Conservation (phyloP, 2,797 vertebrate species). For the Pitangus sulphuratus region DNA sequence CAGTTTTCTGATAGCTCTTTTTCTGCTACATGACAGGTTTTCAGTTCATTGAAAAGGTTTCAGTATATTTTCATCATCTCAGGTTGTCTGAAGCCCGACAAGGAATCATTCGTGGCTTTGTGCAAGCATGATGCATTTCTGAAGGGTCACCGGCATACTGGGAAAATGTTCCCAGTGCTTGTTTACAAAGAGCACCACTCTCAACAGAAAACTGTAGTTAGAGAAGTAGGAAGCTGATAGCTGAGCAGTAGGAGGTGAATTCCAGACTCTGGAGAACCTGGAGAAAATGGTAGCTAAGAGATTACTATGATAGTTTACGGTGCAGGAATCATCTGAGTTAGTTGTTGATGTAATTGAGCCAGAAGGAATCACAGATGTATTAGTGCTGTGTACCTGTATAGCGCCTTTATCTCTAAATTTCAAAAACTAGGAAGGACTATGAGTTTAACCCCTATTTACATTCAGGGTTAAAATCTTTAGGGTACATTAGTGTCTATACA, state of each 20-base stretch:
- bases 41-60: constrained; percentile 26
- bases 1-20: constrained; percentile 17
- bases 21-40: constrained; percentile 31
- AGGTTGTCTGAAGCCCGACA: background rate
- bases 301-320: background rate
- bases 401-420: background rate
- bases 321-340: background rate
- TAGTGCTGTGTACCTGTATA: background rate
- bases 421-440: background rate
- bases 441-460: background rate
- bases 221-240: background rate
- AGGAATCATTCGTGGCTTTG: background rate
- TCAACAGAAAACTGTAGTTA: background rate
- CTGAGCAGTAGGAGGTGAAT: background rate
- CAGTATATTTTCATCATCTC: constrained; percentile 17
- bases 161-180: background rate
- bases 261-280: background rate
- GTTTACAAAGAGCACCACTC: background rate
- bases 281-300: background rate
- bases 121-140: background rate
- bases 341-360: background rate
- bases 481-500: background rate
- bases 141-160: background rate
- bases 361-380: background rate
- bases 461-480: background rate